Evolutionary conservation across 2,113 vertebrate species (phyloP).

Genomic region (Seriola aureovittata): DNA sequence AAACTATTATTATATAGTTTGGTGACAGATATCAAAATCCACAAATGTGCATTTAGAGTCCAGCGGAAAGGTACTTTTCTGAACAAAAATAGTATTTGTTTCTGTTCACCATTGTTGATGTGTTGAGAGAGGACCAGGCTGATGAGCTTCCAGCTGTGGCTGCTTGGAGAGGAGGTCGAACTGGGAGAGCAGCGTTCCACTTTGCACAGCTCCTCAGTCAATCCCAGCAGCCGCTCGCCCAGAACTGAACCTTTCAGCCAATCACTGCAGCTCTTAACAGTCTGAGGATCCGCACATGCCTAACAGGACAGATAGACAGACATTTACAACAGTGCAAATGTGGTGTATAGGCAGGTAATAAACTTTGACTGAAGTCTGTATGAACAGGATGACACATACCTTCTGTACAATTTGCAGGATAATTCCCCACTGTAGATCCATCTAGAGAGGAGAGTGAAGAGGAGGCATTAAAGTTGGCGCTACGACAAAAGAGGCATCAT

Average conservation of each 20-base stretch:
- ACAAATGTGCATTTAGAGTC: neutral
- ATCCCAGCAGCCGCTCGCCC: conserved; percentile 88
- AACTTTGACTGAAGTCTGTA: neutral
- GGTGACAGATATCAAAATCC: neutral
- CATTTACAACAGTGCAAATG: neutral
- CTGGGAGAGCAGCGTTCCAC: conserved; percentile 71
- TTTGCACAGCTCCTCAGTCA: conserved; percentile 90
- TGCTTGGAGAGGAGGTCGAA: conserved; percentile 74
- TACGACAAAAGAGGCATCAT: neutral
- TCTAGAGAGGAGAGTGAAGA: conserved; percentile 79
- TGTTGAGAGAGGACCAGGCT: conserved; percentile 92
- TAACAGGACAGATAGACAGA: conserved; percentile 63
- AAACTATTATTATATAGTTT: neutral
- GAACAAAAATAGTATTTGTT: neutral
- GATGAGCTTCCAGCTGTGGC: conserved; percentile 90
- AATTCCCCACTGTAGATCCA: conserved; percentile 89
- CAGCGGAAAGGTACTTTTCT: neutral
- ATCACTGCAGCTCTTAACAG: conserved; percentile 83
- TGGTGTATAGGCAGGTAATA: neutral
- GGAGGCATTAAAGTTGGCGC: neutral
- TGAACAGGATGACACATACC: conserved; percentile 80
- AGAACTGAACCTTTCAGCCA: conserved; percentile 94
- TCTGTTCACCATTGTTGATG: conserved; percentile 87
- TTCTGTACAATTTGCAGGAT: conserved; percentile 93
- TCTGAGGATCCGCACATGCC: conserved; percentile 87